Base-by-base conservation (phyloP, 1,140 invertebrate genomes). In the Drosophila baimaii region DNA sequence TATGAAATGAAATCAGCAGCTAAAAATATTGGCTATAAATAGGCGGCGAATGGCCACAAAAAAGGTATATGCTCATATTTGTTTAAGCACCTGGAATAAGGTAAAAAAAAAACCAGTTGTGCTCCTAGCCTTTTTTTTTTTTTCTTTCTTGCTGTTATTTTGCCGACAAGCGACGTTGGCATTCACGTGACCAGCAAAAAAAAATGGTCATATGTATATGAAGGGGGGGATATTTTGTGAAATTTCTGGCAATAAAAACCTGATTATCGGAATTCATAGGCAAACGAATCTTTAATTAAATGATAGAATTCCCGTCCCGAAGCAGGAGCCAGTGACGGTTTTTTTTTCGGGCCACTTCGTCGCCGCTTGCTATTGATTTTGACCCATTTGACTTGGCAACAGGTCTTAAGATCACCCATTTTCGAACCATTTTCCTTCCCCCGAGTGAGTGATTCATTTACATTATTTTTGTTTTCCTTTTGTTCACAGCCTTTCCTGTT, bases 21-120 rank as follows among this genome's bases (percentile, higher is more conserved):
- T 85, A 85, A 88, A 85, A 88, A 86, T 85, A 74, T 88, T 77
- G 66, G 33, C 83, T 86, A 86, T 77, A 88, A 82, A 86, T 86
- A 86, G 82, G 58, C 75, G 83, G 58, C 75, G 62, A 83, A 72
- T 56, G 44, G 57, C 69, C 56, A 35, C 47, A 61, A 39, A 62
- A 66, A 75, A 66, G 37, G 73, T 21, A 44, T 33, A 75, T 33
- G 49, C 19, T 33, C 47, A 46, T 35, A 39, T 39, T 9, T 29
- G 31, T 15, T 27, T 23, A 56, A 23, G 51, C 51, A 35, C 51
- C 51, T 54, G 51, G 58, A 19, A 57, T 62, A 58, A 68, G 68
- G 65, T 51, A 37, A 15, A 43, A 12, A 49, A 33, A 68, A 71
- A 77, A 77, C 75, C 75, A 62, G 75, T 77, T 46, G 59, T 29